Evolutionary conservation across 2,797 vertebrate genomes (phyloP), one percentile per base, ranked within the genome.

Genomic region (Pseudochromis fuscus): DNA sequence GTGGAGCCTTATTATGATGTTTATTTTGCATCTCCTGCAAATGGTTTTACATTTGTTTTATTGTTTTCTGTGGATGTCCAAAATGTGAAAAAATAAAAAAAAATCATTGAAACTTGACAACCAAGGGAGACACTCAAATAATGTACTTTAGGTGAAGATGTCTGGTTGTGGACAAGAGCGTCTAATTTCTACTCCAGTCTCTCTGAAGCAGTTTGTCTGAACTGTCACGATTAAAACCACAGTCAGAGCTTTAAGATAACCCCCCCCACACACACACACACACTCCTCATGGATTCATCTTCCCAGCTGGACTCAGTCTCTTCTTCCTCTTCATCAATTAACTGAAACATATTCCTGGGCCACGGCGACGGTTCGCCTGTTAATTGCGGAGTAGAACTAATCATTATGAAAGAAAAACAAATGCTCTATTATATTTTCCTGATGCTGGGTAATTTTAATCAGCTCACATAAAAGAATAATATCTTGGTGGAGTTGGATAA

Each of bases 331-430:
- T 51, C 68, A 80, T 63, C 91, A 94, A 83, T 95, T 94, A 94
- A 84, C 51, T 73, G 31, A 50, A 51, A 84, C 89, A 0, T 37
- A 19, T 79, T 75, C 52, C 77, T 35, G 35, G 44, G 50, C 40
- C 64, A 63, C 56, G 84, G 81, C 86, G 69, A 85, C 37, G 15
- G 90, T 75, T 67, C 81, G 86, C 88, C 89, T 87, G 91, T 91
- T 85, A 95, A 95, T 93, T 94, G 91, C 89, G 82, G 87, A 89
- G 91, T 93, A 92, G 91, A 94, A 94, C 92, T 93, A 95, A 77
- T 95, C 87, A 76, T 86, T 73, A 75, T 57, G 59, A 85, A 83
- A 71, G 64, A 65, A 87, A 87, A 90, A 87, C 75, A 92, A 85
- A 89, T 74, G 50, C 69, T 55, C 46, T 13, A 75, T 82, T 86